These are phyloP conservation scores for Cantharis flavilabris DNA, from an alignment of 2,888 invertebrate species.

Conservation along the genomic window DNA sequence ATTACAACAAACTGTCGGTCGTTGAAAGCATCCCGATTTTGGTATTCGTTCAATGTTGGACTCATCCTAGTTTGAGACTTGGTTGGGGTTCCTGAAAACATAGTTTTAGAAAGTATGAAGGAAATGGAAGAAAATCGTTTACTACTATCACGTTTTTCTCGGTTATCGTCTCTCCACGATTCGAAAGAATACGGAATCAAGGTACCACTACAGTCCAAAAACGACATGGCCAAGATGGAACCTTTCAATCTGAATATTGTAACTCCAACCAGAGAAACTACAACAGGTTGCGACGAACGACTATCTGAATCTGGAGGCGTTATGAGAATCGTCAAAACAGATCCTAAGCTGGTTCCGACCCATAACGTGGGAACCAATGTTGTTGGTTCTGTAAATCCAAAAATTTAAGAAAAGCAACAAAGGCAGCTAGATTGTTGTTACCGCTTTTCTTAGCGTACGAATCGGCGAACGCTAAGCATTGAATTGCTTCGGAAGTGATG, in stretches of 20 bases:
- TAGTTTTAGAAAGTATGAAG: neutral
- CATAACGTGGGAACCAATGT: conserved; percentile 88
- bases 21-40: conserved; percentile 58
- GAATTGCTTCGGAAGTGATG: conserved; percentile 93
- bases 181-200: conserved; percentile 89
- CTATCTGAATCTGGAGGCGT: conserved; percentile 80
- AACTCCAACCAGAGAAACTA: conserved; percentile 91
- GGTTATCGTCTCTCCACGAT: conserved; percentile 89
- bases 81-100: conserved; percentile 64
- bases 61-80: conserved; percentile 75
- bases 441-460: conserved; percentile 94
- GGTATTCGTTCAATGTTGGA: conserved; percentile 66
- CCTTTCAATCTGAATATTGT: conserved; percentile 96
- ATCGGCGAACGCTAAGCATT: conserved; percentile 94
- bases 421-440: conserved; percentile 53
- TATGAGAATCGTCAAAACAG: conserved; percentile 91
- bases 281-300: conserved; percentile 83
- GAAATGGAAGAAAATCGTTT: neutral
- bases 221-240: conserved; percentile 90
- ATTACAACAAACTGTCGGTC: conserved; percentile 93
- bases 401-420: neutral
- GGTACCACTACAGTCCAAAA: conserved; percentile 93
- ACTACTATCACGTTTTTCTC: conserved; percentile 55
- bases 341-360: conserved; percentile 97
- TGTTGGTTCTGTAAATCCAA: conserved; percentile 71